Evolutionary conservation across 2,797 vertebrate species (phyloP).

Genomic region (Loris lydekkerianus): DNA sequence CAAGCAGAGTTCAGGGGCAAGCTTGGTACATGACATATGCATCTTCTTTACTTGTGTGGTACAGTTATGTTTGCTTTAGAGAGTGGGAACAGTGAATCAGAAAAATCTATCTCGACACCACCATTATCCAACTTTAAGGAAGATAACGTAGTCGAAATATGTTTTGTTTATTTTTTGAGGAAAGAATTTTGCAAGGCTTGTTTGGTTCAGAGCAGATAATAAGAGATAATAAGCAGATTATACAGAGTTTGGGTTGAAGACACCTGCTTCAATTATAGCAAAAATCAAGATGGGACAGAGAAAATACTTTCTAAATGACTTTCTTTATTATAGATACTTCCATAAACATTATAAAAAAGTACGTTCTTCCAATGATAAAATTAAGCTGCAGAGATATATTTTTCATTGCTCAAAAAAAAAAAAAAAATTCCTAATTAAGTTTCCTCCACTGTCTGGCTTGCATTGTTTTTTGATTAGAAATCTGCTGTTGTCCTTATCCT

Average conservation of each 20-base stretch:
- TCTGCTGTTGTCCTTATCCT: background rate
- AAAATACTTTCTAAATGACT: constrained; percentile 78
- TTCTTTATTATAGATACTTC: constrained; percentile 77
- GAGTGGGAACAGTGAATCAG: background rate
- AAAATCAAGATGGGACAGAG: constrained; percentile 70
- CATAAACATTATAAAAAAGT: constrained; percentile 77
- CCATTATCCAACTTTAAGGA: background rate
- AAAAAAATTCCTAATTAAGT: background rate
- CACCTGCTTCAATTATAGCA: constrained; percentile 71
- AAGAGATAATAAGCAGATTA: constrained; percentile 77
- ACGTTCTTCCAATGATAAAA: constrained; percentile 69
- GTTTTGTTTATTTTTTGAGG: constrained; percentile 16
- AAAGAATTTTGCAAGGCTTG: constrained; percentile 54
- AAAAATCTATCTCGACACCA: background rate
- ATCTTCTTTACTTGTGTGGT: background rate
- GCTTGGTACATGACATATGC: background rate
- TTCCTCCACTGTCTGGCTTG: background rate
- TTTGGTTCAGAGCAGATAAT: constrained; percentile 80
- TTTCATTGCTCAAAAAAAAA: constrained; percentile 57
- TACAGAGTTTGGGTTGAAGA: constrained; percentile 76
- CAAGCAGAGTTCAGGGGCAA: background rate
- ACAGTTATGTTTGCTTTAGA: background rate
- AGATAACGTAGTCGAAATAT: constrained; percentile 66
- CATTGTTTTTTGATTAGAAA: background rate
- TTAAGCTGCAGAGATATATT: constrained; percentile 70